phyloP scores from a whole-genome alignment of 2,888 invertebrate species.

The Auanema freiburgensis region DNA sequence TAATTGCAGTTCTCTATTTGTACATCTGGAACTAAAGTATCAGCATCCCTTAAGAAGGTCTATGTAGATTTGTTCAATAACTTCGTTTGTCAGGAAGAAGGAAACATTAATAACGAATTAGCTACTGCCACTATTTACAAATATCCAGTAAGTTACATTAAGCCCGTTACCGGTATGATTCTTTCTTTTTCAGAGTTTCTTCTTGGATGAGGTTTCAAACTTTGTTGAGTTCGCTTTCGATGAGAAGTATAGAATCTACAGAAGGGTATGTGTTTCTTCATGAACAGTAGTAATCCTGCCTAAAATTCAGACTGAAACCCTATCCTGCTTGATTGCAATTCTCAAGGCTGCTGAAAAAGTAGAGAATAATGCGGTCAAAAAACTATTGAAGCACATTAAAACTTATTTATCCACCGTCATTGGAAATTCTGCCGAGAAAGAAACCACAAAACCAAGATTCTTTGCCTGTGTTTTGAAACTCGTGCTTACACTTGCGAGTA shows the following conservation, averaged over 20 bases:
- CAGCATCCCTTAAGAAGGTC: constrained; percentile 7
- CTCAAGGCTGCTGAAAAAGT: neutral
- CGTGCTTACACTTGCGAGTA: constrained; percentile 5
- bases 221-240: constrained; percentile 39
- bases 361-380: neutral
- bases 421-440: neutral
- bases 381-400: neutral
- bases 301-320: constrained; percentile 18
- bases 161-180: neutral
- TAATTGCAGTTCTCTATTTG: constrained; percentile 18
- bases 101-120: constrained; percentile 11
- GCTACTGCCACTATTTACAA: constrained; percentile 21
- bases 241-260: constrained; percentile 41
- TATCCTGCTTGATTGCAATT: neutral
- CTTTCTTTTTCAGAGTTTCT: constrained; percentile 22
- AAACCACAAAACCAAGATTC: constrained; percentile 39
- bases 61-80: constrained; percentile 20
- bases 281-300: neutral
- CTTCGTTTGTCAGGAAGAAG: constrained; percentile 22
- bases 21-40: constrained; percentile 1
- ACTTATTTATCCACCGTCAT: neutral
- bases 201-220: constrained; percentile 30
- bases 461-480: constrained; percentile 40
- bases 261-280: constrained; percentile 24
- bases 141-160: constrained; percentile 12